These are phyloP conservation scores for Nyctereutes procyonoides DNA, from an alignment of 2,113 vertebrate genomes.

Conservation along the genomic window DNA sequence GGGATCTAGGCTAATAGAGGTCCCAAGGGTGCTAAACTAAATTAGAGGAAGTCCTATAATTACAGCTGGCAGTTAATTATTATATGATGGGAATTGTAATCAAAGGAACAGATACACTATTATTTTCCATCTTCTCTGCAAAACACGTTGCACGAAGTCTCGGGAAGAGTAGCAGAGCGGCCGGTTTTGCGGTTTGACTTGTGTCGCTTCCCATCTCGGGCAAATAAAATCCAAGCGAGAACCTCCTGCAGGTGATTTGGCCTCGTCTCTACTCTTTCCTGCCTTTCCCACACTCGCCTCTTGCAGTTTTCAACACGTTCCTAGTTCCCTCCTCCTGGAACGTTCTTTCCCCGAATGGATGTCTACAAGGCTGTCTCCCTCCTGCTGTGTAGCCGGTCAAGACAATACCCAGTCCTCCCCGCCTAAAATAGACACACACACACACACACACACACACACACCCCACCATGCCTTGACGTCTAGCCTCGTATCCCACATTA, in stretches of 20 bases:
- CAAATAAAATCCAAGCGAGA: neutral
- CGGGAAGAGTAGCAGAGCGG: neutral
- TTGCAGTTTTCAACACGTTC: rapidly evolving
- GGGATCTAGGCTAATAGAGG: conserved; percentile 72
- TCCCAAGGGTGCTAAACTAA: conserved; percentile 65
- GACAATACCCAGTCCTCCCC: rapidly evolving
- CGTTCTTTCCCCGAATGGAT: neutral
- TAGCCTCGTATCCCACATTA: neutral
- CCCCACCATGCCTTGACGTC: rapidly evolving
- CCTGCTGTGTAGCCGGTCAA: neutral
- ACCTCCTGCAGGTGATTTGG: neutral
- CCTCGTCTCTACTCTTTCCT: neutral
- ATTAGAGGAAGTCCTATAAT: conserved; percentile 77
- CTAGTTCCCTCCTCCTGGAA: neutral
- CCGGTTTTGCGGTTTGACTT: neutral
- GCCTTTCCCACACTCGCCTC: neutral
- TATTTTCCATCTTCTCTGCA: conserved; percentile 64
- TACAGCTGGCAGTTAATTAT: conserved; percentile 78
- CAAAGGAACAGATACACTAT: conserved; percentile 66
- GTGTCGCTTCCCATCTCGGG: rapidly evolving
- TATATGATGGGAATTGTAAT: conserved; percentile 72
- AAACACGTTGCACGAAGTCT: neutral
- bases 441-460: too few species aligned
- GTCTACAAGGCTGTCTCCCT: neutral
- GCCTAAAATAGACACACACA: neutral